Percentiles rank a stretch among this genome's conserved stretches.
phyloP scores from a whole-genome alignment of 1,140 invertebrate species.

The Nephotettix cincticeps region DNA sequence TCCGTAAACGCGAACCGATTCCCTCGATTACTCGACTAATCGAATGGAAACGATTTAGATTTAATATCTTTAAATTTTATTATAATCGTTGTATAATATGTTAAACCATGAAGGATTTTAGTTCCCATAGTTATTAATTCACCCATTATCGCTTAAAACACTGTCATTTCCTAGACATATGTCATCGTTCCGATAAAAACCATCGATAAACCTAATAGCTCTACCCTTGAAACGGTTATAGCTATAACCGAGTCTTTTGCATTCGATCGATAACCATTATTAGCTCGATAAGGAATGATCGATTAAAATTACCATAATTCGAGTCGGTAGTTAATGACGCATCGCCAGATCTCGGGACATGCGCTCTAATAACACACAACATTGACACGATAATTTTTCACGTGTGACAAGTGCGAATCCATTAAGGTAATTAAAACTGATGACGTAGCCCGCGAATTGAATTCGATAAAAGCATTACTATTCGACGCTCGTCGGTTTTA shows the following conservation, averaged over 20 bases:
- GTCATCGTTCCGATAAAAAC: too few relatives aligned
- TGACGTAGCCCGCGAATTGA: neutral
- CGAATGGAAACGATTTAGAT: too few relatives aligned
- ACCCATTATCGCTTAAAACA: too few relatives aligned
- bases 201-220: too few relatives aligned
- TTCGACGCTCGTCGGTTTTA: neutral
- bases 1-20: too few relatives aligned
- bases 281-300: neutral
- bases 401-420: neutral
- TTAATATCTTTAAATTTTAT: too few relatives aligned
- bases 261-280: neutral
- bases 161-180: too few relatives aligned
- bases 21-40: too few relatives aligned
- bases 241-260: neutral
- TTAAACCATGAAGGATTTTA: too few relatives aligned
- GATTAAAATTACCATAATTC: constrained; percentile 13
- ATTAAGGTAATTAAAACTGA: constrained; percentile 1
- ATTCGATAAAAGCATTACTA: constrained; percentile 16
- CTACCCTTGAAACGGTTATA: too few relatives aligned
- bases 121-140: too few relatives aligned
- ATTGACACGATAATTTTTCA: constrained; percentile 6
- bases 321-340: neutral
- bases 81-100: too few relatives aligned
- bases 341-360: neutral
- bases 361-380: neutral